Conservation (phyloP, 2,113 vertebrate species). For the Nothobranchius furzeri region DNA sequence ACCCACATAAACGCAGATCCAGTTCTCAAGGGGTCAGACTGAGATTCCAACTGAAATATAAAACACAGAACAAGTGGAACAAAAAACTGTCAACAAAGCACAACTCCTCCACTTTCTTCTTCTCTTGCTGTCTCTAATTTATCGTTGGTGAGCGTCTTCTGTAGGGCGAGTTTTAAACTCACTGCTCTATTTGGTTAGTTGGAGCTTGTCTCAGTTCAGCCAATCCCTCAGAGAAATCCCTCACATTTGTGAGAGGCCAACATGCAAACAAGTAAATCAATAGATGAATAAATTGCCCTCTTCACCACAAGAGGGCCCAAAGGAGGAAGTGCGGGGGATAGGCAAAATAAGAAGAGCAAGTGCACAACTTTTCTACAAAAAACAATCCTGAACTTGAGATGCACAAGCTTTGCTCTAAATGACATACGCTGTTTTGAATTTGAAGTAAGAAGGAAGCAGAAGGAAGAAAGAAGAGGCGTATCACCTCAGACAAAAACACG, state of each 20-base stretch:
- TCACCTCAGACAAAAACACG: conserved; percentile 51
- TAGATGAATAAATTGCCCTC: conserved; percentile 66
- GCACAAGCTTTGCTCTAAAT: conserved; percentile 12
- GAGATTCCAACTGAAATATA: conserved; percentile 16
- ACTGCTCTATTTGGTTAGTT: neutral
- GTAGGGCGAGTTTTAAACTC: conserved; percentile 2
- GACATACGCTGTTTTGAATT: conserved; percentile 27
- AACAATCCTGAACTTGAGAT: conserved; percentile 3
- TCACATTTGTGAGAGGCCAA: conserved; percentile 36
- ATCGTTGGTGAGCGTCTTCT: conserved; percentile 14
- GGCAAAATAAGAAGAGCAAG: conserved; percentile 33
- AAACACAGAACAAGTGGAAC: conserved; percentile 13
- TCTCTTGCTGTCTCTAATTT: conserved; percentile 1
- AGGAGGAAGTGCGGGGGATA: conserved; percentile 40
- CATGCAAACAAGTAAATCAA: conserved; percentile 71
- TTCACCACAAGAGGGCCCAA: conserved; percentile 61
- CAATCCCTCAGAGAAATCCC: conserved; percentile 54
- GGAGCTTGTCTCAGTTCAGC: conserved; percentile 25
- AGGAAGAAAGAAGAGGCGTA: conserved; percentile 2
- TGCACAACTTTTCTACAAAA: conserved; percentile 18
- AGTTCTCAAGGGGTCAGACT: conserved; percentile 19
- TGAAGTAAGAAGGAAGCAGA: conserved; percentile 24
- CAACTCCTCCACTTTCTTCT: neutral
- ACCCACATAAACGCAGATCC: conserved; percentile 28
- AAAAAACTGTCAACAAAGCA: conserved; percentile 4